Base-by-base conservation (phyloP, 2,113 vertebrate species). In the Psophia crepitans region DNA sequence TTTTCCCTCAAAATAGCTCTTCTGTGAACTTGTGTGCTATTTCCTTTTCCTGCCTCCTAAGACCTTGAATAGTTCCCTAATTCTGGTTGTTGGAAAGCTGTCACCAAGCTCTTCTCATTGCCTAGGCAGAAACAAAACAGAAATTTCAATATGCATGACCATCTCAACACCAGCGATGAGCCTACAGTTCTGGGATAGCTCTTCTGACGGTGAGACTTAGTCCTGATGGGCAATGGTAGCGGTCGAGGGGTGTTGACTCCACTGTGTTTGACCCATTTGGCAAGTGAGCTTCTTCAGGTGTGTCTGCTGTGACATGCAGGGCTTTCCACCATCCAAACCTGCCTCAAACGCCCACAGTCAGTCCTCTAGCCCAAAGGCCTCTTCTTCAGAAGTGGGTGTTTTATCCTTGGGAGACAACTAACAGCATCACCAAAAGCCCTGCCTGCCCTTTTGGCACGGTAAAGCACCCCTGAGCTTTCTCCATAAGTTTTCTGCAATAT, bases 1-100 rank as follows among this genome's bases (percentile, higher is more conserved):
- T 51, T 53, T 43, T 43, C 16, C 16, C 89, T 87, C 74, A 63
- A 77, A 82, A 96, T 69, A 89, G 33, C 58, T 93, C 66, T 79
- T 80, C 75, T 66, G 68, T 84, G 57, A 90, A 65, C 30, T 93
- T 75, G 30, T 74, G n/a, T 56, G 32, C 30, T 71, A 11, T 86
- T 70, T 93, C 64, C 51, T 89, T 84, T 90, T 73, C 46, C 58
- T 43, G 46, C 49, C 56, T 74, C n/a, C 51, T 44, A 69, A 84
- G 57, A 74, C 60, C 54, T 58, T 68, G 43, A 93, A 32, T 63
- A 57, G 43, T 65, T 95, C 65, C 65, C 56, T 54, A 46, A 51
- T 78, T 92, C 51, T 75, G 43, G 26, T 64, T 70, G n/a, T 51
- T 70, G 58, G 48, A 87, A 94, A 89, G 82, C 41, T 81, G 49